Evolutionary conservation across 2,888 invertebrate genomes (phyloP).

Genomic region (Oligia strigilis): DNA sequence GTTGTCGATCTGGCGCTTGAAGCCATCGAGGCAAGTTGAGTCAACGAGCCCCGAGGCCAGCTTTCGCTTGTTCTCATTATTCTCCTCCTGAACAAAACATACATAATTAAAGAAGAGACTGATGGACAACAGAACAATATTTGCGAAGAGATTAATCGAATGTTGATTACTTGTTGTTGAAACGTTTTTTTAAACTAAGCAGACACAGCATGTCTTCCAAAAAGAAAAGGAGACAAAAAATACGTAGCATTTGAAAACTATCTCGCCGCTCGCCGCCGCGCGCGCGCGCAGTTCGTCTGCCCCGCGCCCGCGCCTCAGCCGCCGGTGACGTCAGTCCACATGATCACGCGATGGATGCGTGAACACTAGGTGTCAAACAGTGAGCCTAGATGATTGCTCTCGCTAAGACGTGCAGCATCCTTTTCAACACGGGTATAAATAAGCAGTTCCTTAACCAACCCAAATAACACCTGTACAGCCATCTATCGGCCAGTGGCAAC

Average conservation of each 20-base stretch:
- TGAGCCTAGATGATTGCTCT: not conserved
- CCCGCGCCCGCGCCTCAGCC: too few relatives aligned
- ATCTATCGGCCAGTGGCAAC: too few relatives aligned
- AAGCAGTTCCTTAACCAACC: not conserved
- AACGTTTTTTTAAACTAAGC: not conserved
- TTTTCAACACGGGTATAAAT: not conserved
- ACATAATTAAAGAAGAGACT: not conserved
- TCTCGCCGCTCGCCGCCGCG: too few relatives aligned
- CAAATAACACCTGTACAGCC: constrained; percentile 29
- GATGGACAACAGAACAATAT: not conserved
- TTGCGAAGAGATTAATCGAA: not conserved
- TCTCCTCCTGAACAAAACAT: constrained; percentile 81
- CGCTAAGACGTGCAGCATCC: not conserved
- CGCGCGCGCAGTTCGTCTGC: too few relatives aligned
- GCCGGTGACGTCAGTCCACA: too few relatives aligned
- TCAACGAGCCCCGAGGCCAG: constrained; percentile 88
- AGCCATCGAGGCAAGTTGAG: constrained; percentile 91
- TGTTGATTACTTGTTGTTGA: not conserved
- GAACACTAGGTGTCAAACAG: not conserved
- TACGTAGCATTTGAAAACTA: not conserved
- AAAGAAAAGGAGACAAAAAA: not conserved
- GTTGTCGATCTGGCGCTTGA: constrained; percentile 93
- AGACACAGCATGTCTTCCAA: not conserved
- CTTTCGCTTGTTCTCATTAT: constrained; percentile 88
- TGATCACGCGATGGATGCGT: too few relatives aligned